phyloP scores from a whole-genome alignment of 2,797 vertebrate genomes.

The Gymnothorax reevesii region DNA sequence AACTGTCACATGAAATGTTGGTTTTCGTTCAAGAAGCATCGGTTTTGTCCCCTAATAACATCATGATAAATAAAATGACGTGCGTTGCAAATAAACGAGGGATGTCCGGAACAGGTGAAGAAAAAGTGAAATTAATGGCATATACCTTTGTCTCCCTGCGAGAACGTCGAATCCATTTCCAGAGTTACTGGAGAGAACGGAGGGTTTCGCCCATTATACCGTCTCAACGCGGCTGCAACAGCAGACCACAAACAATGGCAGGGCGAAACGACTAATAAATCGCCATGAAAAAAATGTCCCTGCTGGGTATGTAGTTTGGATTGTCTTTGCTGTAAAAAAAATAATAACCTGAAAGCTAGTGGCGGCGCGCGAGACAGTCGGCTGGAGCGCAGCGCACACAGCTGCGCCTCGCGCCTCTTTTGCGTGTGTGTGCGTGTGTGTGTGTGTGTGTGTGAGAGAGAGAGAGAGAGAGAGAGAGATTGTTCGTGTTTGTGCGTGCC shows the following conservation, averaged over 20 bases:
- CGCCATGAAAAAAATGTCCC: neutral
- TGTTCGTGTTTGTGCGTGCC: neutral
- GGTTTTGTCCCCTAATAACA: neutral
- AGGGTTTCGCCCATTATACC: conserved; percentile 58
- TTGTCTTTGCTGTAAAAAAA: neutral
- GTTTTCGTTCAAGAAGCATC: conserved; percentile 17
- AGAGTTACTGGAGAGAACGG: conserved; percentile 53
- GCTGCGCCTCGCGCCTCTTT: conserved; percentile 44
- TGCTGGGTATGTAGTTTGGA: neutral
- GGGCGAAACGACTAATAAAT: neutral
- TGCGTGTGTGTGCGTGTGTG: conserved; percentile 13
- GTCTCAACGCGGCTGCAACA: conserved; percentile 41
- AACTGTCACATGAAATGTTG: conserved; percentile 28
- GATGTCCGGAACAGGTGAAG: neutral
- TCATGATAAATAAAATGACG: neutral
- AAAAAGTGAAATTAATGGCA: conserved; percentile 41
- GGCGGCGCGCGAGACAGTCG: conserved; percentile 17
- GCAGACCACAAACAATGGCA: conserved; percentile 28
- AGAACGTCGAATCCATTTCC: conserved; percentile 62
- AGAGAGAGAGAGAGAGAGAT: neutral
- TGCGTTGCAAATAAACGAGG: neutral
- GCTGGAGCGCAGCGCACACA: conserved; percentile 41
- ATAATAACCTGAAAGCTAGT: neutral
- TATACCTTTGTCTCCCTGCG: conserved; percentile 64
- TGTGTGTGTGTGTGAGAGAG: neutral